Evolutionary conservation across 2,113 vertebrate species (phyloP).

Genomic region (Urocolius indicus): DNA sequence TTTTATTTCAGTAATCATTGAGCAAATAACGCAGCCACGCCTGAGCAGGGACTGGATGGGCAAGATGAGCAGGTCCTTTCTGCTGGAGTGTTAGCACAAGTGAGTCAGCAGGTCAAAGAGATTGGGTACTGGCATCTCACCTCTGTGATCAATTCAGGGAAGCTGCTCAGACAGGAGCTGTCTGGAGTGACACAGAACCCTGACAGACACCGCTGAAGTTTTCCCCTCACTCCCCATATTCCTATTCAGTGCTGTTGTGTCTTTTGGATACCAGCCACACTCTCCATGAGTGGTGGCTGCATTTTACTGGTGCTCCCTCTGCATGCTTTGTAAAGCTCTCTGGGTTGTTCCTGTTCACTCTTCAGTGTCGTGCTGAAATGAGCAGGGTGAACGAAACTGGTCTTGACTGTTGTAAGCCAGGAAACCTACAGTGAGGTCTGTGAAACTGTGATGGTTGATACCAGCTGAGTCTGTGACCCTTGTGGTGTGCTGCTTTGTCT

Average conservation of each 20-base stretch:
- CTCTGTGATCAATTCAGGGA: background rate
- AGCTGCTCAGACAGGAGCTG: background rate
- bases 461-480: background rate
- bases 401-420: background rate
- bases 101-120: background rate
- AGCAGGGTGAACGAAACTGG: background rate
- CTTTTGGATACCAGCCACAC: background rate
- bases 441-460: fast-evolving
- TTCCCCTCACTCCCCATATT: fast-evolving
- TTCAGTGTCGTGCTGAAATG: fast-evolving
- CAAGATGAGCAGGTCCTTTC: background rate
- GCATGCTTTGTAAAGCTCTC: fast-evolving
- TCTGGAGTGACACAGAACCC: background rate
- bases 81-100: background rate
- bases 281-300: background rate
- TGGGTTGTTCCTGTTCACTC: fast-evolving
- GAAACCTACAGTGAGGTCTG: background rate
- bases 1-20: background rate
- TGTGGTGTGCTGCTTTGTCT: no score
- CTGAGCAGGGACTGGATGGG: background rate
- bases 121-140: background rate
- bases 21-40: background rate
- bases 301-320: background rate
- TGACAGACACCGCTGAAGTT: fast-evolving
- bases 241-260: background rate